Conservation (phyloP, 2,797 vertebrate species). For the Euthynnus affinis region DNA sequence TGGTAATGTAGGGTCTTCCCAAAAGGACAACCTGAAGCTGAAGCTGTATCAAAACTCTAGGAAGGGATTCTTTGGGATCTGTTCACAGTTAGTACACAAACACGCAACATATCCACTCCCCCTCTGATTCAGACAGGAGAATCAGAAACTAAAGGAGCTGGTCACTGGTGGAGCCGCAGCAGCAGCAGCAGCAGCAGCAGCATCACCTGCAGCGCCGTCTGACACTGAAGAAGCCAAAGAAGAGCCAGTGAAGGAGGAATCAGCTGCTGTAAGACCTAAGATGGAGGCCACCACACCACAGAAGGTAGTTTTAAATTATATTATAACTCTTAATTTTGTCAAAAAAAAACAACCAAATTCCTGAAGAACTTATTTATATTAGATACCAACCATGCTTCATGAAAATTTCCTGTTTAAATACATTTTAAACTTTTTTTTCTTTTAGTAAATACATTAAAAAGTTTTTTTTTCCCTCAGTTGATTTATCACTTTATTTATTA, state of each 20-base stretch:
- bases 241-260: slow-evolving; percentile 84
- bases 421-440: neutral
- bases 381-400: neutral
- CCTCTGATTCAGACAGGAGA: slow-evolving; percentile 89
- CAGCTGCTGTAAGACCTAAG: slow-evolving; percentile 79
- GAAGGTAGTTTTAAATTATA: slow-evolving; percentile 80
- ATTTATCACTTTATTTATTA: slow-evolving; percentile 5
- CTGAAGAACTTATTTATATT: too few relatives aligned
- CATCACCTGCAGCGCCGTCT: slow-evolving; percentile 59
- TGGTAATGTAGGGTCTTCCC: slow-evolving; percentile 81
- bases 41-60: slow-evolving; percentile 17
- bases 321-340: neutral
- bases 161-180: slow-evolving; percentile 80
- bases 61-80: neutral
- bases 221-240: slow-evolving; percentile 82
- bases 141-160: slow-evolving; percentile 94
- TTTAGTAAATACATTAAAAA: slow-evolving; percentile 2
- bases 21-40: slow-evolving; percentile 42
- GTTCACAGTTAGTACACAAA: slow-evolving; percentile 24
- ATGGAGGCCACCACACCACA: slow-evolving; percentile 83
- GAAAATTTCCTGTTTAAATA: neutral
- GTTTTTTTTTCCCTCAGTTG: slow-evolving; percentile 6
- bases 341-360: neutral
- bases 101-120: slow-evolving; percentile 28
- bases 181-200: slow-evolving; percentile 31